These are phyloP conservation scores for Caretta caretta DNA, from an alignment of 2,113 vertebrate genomes.

Conservation along the genomic window DNA sequence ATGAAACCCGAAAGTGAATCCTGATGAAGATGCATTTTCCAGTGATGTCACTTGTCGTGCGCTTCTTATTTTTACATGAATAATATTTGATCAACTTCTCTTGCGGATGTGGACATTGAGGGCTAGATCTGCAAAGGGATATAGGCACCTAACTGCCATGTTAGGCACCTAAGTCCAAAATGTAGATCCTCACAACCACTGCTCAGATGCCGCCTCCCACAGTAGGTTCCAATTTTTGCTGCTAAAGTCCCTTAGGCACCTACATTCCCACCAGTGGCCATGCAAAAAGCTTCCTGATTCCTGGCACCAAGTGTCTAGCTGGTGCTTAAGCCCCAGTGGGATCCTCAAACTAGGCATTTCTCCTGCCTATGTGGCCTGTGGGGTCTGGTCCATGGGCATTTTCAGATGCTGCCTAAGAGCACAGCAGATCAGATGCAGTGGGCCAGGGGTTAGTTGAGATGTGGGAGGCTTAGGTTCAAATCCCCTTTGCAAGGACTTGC, in stretches of 20 bases:
- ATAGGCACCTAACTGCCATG: not conserved
- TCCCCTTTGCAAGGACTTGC: not conserved
- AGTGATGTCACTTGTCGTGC: constrained; percentile 4
- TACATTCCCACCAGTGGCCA: not conserved
- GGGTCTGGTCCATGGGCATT: not conserved
- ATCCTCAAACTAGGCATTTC: not conserved
- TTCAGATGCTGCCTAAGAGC: not conserved
- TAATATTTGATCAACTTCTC: rapidly evolving
- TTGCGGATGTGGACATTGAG: not conserved
- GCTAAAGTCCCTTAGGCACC: not conserved
- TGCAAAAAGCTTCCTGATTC: not conserved
- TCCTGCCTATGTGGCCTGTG: not conserved
- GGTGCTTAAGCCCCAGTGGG: too few relatives aligned
- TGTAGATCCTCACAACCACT: not conserved
- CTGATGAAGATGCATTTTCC: not conserved
- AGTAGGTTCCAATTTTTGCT: not conserved
- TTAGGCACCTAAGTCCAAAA: not conserved
- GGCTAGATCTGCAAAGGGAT: not conserved
- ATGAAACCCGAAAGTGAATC: not conserved
- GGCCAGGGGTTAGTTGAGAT: too few relatives aligned
- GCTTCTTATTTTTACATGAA: not conserved
- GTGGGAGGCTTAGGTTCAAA: not conserved
- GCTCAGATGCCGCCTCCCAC: not conserved
- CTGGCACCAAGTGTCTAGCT: not conserved
- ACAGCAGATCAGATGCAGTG: not conserved